Evolutionary conservation across 35 echinoderm and acorn worm species (phyloP).

Genomic region (Stichopus chloronotus): DNA sequence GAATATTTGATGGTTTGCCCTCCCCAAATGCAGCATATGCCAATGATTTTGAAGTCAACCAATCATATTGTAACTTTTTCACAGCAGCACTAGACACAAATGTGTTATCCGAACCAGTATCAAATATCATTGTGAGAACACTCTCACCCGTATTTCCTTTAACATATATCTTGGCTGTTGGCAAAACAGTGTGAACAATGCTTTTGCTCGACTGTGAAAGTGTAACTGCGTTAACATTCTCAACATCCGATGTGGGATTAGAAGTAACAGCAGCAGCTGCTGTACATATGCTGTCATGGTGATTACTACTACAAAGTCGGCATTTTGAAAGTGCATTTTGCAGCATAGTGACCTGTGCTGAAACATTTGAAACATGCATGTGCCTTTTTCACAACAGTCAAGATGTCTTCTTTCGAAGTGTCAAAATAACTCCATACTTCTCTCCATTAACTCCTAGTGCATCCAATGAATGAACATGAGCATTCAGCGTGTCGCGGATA

Average conservation of each 20-base stretch:
- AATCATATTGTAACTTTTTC: conserved; percentile 24
- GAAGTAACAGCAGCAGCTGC: background rate
- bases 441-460: conserved; percentile 37
- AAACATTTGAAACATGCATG: conserved; percentile 42
- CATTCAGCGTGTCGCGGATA: conserved; percentile 38
- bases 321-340: conserved; percentile 41
- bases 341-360: conserved; percentile 40
- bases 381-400: background rate
- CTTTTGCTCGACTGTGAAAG: background rate
- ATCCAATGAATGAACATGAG: conserved; percentile 48
- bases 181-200: conserved; percentile 36
- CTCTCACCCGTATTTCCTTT: conserved; percentile 24
- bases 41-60: conserved; percentile 45
- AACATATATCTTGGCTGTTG: background rate
- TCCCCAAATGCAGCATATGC: conserved; percentile 59
- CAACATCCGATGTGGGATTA: background rate
- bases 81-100: conserved; percentile 32
- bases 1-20: conserved; percentile 29
- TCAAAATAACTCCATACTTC: conserved; percentile 43
- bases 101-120: conserved; percentile 59
- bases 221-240: background rate
- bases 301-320: conserved; percentile 13
- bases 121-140: conserved; percentile 31
- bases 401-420: conserved; percentile 15
- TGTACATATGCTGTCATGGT: conserved; percentile 51